These are phyloP conservation scores for Sinohyriopsis cumingii DNA, from an alignment of 2,888 invertebrate genomes.

Conservation along the genomic window DNA sequence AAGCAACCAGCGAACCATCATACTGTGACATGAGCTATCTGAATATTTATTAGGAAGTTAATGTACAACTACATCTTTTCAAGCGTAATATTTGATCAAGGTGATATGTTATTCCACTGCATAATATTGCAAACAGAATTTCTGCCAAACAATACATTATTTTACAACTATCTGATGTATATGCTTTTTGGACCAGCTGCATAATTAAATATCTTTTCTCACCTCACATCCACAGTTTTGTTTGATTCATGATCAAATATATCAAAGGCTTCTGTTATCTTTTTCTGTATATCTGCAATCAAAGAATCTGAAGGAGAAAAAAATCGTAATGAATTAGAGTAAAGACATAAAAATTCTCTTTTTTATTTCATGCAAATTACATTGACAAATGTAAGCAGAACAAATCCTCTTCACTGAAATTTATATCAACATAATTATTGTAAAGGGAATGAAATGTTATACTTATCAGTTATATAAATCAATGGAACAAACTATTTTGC, in stretches of 20 bases:
- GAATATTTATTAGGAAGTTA: background rate
- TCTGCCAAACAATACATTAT: too few species aligned
- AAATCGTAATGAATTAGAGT: background rate
- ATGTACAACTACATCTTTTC: background rate
- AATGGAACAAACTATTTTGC: too few species aligned
- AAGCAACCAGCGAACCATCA: too few species aligned
- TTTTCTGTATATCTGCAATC: conserved; percentile 71
- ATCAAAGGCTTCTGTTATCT: conserved; percentile 89
- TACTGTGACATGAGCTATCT: too few species aligned
- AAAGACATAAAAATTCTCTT: background rate
- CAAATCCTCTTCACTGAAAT: too few species aligned
- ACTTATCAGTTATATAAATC: too few species aligned
- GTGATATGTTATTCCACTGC: too few species aligned
- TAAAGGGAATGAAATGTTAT: too few species aligned
- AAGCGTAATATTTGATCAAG: background rate
- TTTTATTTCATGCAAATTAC: background rate
- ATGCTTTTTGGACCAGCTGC: too few species aligned
- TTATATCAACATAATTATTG: too few species aligned
- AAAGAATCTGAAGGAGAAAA: conserved; percentile 60
- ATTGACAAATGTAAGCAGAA: background rate
- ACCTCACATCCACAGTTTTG: conserved; percentile 86
- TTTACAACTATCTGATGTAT: too few species aligned
- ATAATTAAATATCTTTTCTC: conserved; percentile 17
- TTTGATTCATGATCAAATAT: conserved; percentile 92
- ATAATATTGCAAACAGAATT: too few species aligned